Evolutionary conservation across 2,888 invertebrate genomes (phyloP).

Genomic region (Phorcus lineatus): DNA sequence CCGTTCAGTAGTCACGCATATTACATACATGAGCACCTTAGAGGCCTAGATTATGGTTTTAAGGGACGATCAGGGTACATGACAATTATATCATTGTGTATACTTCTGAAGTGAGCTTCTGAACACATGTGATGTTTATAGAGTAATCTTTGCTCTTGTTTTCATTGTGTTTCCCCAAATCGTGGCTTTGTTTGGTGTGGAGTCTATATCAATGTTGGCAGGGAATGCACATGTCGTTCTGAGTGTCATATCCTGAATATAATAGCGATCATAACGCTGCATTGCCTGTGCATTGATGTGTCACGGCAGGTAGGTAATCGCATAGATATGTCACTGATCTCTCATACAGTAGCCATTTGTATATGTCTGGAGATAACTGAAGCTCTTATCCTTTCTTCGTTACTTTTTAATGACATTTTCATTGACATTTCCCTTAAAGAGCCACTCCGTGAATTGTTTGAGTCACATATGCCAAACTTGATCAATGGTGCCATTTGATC

Average conservation of each 20-base stretch:
- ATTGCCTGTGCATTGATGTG: not conserved
- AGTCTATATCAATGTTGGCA: not conserved
- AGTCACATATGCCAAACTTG: no score
- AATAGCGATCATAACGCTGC: not conserved
- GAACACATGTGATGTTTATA: not conserved
- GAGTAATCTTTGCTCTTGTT: no score
- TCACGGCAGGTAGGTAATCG: not conserved
- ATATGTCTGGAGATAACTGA: no score
- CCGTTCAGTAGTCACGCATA: not conserved
- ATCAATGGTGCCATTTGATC: no score
- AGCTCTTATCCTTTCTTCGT: no score
- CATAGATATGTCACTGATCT: no score
- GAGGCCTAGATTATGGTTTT: not conserved
- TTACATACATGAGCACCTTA: not conserved
- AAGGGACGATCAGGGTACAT: not conserved
- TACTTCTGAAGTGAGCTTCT: not conserved
- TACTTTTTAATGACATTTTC: no score
- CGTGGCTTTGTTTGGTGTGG: not conserved
- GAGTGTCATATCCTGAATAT: not conserved
- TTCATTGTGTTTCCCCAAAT: not conserved
- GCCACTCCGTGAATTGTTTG: no score
- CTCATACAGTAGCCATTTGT: no score
- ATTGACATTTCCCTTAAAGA: no score
- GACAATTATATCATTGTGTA: constrained; percentile 8
- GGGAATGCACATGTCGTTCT: not conserved